Conservation (phyloP, 2,113 vertebrate genomes). For the Tragulus kanchil region DNA sequence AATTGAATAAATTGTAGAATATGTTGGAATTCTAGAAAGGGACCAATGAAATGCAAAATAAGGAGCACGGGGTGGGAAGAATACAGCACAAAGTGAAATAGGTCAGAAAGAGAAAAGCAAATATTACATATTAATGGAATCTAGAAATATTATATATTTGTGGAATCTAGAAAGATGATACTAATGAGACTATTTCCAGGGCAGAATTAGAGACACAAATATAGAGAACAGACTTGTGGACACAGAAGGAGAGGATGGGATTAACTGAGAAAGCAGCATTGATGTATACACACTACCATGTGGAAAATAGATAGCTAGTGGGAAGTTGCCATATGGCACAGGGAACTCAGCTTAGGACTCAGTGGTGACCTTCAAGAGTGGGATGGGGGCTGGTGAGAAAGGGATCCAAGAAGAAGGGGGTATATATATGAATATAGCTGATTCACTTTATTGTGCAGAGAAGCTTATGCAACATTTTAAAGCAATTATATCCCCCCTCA, state of each 20-base stretch:
- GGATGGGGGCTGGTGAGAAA: not conserved
- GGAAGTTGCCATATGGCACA: not conserved
- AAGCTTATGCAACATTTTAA: not conserved
- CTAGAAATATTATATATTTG: not conserved
- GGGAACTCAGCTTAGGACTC: not conserved
- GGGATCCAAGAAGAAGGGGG: not conserved
- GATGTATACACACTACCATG: not conserved
- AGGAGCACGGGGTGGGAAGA: not conserved
- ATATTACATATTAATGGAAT: not conserved
- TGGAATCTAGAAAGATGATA: not conserved
- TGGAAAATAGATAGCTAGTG: not conserved
- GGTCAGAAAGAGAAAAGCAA: not conserved
- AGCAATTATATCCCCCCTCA: not conserved
- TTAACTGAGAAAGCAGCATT: not conserved
- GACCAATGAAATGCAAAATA: not conserved
- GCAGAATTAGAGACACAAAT: not conserved
- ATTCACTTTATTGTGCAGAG: not conserved
- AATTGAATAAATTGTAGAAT: not conserved
- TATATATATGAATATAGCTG: not conserved
- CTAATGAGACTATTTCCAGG: not conserved
- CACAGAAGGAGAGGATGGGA: not conserved
- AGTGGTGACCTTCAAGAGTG: not conserved
- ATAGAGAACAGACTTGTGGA: not conserved
- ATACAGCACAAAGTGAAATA: not conserved
- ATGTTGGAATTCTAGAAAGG: slow-evolving; percentile 18